Evolutionary conservation across 1,140 invertebrate species (phyloP).

Genomic region (Mizuhopecten yessoensis): DNA sequence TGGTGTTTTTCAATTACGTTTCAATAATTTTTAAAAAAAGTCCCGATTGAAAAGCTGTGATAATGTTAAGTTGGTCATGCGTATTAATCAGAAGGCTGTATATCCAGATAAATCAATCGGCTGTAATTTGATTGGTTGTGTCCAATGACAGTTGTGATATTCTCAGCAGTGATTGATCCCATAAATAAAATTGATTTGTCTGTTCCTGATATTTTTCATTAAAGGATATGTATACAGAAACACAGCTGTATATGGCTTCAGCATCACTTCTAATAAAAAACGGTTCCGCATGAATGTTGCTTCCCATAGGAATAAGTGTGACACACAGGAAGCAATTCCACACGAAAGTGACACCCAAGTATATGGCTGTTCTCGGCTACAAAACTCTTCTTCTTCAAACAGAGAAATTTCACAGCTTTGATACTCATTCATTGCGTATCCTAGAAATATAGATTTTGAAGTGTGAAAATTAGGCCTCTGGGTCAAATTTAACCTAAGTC

Average conservation of each 20-base stretch:
- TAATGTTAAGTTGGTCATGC: not conserved
- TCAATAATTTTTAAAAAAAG: not conserved
- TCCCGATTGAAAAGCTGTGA: not conserved
- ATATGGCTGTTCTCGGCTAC: no score
- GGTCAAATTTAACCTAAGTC: no score
- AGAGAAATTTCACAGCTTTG: no score
- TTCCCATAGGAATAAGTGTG: not conserved
- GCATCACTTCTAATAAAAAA: not conserved
- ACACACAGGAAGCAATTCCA: not conserved
- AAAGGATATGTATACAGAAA: not conserved
- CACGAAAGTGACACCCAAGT: no score
- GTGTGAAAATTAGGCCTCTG: no score
- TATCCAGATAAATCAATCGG: not conserved
- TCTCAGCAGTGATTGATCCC: not conserved
- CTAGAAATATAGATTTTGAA: no score
- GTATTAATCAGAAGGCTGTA: not conserved
- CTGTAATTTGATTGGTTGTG: not conserved
- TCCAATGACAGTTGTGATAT: not conserved
- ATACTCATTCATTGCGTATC: no score
- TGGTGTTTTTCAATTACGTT: not conserved
- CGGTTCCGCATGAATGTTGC: not conserved
- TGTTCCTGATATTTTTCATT: not conserved
- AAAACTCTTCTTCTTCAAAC: no score
- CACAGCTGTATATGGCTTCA: not conserved
- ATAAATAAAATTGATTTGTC: slow-evolving; percentile 40